Percentiles rank a stretch among this genome's conserved stretches.
Evolutionary conservation across 2,113 vertebrate species (phyloP).

Genomic region (Polyodon spathula): DNA sequence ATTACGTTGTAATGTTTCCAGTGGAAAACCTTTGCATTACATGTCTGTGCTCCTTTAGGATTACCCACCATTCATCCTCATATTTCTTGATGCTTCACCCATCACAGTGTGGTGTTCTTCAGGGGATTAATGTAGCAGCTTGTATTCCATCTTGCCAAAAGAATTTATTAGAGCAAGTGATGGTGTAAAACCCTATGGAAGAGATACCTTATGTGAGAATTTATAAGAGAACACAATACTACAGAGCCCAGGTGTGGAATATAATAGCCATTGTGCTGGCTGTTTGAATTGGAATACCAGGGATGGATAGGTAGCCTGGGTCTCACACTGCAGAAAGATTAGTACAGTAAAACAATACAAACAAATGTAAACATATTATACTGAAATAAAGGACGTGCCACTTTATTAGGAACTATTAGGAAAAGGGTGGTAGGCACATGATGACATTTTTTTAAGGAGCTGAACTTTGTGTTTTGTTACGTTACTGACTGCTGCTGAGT

Average conservation of each 20-base stretch:
- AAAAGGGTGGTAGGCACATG: too few relatives aligned
- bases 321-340: conserved; percentile 32
- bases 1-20: conserved; percentile 69
- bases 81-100: conserved; percentile 59
- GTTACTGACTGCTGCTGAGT: too few relatives aligned
- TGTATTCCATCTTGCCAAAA: conserved; percentile 64
- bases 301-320: conserved; percentile 16
- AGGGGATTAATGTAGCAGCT: conserved; percentile 59
- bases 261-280: conserved; percentile 66
- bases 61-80: conserved; percentile 67
- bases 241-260: conserved; percentile 63
- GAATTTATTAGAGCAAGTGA: conserved; percentile 78
- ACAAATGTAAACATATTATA: too few relatives aligned
- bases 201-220: conserved; percentile 74
- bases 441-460: too few relatives aligned
- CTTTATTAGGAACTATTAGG: too few relatives aligned
- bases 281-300: conserved; percentile 22
- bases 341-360: not conserved
- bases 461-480: too few relatives aligned
- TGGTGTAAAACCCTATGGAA: conserved; percentile 71
- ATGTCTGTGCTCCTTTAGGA: conserved; percentile 53
- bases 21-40: conserved; percentile 58
- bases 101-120: conserved; percentile 39
- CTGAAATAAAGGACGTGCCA: too few relatives aligned
- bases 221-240: conserved; percentile 63